Percentiles rank a stretch among this genome's conserved stretches.
These are phyloP conservation scores for Noctua fimbriata DNA, from an alignment of 2,888 invertebrate species.

Conservation along the genomic window DNA sequence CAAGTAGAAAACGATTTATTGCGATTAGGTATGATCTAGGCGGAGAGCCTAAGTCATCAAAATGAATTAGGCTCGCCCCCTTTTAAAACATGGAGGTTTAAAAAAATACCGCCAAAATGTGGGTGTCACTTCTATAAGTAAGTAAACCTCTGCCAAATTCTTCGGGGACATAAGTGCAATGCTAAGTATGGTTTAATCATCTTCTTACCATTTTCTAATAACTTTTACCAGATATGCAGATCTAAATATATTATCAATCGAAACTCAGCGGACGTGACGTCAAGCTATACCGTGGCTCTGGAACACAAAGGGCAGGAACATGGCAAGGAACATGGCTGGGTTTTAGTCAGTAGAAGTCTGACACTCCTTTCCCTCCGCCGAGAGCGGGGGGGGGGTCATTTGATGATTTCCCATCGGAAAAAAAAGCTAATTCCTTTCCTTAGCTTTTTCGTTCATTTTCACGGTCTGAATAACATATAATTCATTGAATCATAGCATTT, in stretches of 20 bases:
- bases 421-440: too few species aligned
- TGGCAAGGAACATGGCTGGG: too few species aligned
- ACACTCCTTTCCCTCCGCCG: too few species aligned
- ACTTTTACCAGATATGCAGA: background rate
- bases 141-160: background rate
- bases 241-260: background rate
- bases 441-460: too few species aligned
- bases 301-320: too few species aligned
- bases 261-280: background rate
- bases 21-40: too few species aligned
- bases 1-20: background rate
- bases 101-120: background rate
- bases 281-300: too few species aligned
- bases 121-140: background rate
- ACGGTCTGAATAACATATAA: background rate
- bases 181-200: background rate
- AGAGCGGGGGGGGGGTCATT: too few species aligned
- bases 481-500: background rate
- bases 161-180: background rate
- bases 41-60: too few species aligned
- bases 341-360: too few species aligned
- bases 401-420: too few species aligned
- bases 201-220: background rate
- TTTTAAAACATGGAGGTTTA: background rate
- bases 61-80: background rate